Evolutionary conservation across 2,888 invertebrate genomes (phyloP).

Genomic region (Ferrisia virgata): DNA sequence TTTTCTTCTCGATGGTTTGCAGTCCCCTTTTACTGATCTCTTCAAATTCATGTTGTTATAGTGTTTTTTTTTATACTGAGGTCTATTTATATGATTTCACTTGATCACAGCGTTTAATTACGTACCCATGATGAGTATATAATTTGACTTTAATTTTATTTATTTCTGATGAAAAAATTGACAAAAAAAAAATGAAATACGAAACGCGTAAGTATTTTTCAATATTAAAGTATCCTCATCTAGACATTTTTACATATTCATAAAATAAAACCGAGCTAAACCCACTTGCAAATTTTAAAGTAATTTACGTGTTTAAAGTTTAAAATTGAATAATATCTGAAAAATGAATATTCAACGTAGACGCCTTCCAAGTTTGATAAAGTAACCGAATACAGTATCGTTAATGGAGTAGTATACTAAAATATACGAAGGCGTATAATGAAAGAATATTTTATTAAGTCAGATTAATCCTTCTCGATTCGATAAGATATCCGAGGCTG

Average conservation of each 20-base stretch:
- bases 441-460: background rate
- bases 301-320: background rate
- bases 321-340: background rate
- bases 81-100: no score
- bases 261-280: background rate
- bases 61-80: no score
- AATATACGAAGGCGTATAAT: background rate
- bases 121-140: no score
- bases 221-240: background rate
- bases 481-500: background rate
- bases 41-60: no score
- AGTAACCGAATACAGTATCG: background rate
- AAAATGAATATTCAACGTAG: background rate
- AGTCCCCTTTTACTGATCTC: no score
- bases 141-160: no score
- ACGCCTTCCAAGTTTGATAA: background rate
- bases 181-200: no score
- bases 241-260: background rate
- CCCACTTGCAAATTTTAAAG: background rate
- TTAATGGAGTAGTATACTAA: background rate
- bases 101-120: no score
- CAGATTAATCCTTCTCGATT: background rate
- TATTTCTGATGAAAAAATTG: no score
- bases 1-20: no score
- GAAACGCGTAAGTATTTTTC: background rate